These are phyloP conservation scores for Protonemura montana DNA, from an alignment of 2,888 invertebrate species.

Conservation along the genomic window DNA sequence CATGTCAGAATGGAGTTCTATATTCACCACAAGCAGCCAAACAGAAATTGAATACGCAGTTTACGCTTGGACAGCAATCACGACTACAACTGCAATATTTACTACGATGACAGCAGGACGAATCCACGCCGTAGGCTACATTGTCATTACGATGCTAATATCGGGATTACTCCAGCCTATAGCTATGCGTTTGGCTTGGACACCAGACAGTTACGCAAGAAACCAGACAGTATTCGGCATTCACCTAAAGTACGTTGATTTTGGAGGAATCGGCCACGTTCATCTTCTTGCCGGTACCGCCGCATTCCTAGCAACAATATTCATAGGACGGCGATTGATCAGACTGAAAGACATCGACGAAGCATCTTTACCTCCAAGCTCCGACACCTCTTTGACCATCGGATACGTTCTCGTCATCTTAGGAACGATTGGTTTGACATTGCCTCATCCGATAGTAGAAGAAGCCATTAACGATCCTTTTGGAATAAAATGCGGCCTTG, in stretches of 20 bases:
- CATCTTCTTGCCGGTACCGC: constrained; percentile 56
- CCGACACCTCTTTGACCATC: constrained; percentile 54
- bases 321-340: constrained; percentile 56
- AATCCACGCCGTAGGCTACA: constrained; percentile 54
- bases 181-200: constrained; percentile 58
- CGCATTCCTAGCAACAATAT: constrained; percentile 55
- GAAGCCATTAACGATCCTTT: constrained; percentile 14
- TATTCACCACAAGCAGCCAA: background rate
- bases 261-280: constrained; percentile 55
- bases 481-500: background rate
- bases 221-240: constrained; percentile 35
- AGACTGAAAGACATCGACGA: constrained; percentile 56
- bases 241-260: constrained; percentile 50
- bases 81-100: constrained; percentile 56
- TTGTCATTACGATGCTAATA: constrained; percentile 53
- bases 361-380: constrained; percentile 55
- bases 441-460: constrained; percentile 52
- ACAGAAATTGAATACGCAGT: constrained; percentile 53
- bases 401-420: constrained; percentile 57
- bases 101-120: constrained; percentile 56
- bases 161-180: constrained; percentile 56
- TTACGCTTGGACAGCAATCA: constrained; percentile 55
- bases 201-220: constrained; percentile 56
- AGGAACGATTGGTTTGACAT: constrained; percentile 55
- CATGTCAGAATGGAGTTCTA: constrained; percentile 44